phyloP scores from a whole-genome alignment of 2,113 vertebrate species.

The Dromaius novaehollandiae region DNA sequence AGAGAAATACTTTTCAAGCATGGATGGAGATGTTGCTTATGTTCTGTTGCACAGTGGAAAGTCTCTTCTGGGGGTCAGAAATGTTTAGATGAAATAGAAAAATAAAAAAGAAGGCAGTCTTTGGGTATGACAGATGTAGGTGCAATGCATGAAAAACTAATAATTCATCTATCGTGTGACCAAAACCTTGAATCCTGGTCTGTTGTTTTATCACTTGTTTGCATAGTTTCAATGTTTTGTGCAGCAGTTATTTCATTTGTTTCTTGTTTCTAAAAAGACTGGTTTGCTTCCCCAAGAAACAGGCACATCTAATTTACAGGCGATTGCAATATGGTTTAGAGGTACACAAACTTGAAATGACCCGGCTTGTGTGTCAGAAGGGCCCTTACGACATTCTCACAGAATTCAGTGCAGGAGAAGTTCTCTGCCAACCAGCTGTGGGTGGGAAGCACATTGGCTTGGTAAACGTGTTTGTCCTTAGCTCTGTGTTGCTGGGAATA shows the following conservation, averaged over 20 bases:
- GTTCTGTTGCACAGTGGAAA: not conserved
- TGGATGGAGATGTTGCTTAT: not conserved
- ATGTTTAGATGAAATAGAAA: not conserved
- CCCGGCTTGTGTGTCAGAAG: not conserved
- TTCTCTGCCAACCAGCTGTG: fast-evolving
- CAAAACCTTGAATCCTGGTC: not conserved
- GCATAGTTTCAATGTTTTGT: not conserved
- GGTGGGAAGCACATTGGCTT: not conserved
- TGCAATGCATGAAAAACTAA: not conserved
- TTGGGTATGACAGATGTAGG: not conserved
- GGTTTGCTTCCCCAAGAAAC: fast-evolving
- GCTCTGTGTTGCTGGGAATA: not conserved
- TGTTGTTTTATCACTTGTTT: not conserved
- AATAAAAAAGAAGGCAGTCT: not conserved
- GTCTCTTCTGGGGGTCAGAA: not conserved
- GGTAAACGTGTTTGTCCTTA: not conserved
- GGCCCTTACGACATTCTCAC: not conserved
- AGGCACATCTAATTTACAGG: not conserved
- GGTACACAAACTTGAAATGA: not conserved
- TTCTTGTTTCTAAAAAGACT: not conserved
- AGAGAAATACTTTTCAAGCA: not conserved
- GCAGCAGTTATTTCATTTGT: fast-evolving
- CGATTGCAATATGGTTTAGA: not conserved
- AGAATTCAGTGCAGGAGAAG: fast-evolving
- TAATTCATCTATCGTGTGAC: not conserved